phyloP scores from a whole-genome alignment of 2,113 vertebrate genomes.

The Nipponia nippon region DNA sequence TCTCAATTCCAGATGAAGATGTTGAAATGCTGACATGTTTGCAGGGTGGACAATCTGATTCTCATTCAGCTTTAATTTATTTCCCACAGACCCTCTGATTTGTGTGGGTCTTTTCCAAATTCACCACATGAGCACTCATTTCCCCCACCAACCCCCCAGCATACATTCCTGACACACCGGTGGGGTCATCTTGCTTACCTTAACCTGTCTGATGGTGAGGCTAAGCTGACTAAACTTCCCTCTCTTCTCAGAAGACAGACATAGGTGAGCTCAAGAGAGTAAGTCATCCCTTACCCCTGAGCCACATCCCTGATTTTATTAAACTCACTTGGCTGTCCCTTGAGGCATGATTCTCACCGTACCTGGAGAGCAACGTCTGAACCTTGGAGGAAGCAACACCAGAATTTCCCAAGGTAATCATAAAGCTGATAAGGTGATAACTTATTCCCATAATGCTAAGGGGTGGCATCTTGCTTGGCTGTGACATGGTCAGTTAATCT shows the following conservation, averaged over 20 bases:
- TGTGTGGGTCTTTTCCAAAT: not conserved
- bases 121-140: not conserved
- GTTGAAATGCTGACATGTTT: not conserved
- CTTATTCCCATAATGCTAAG: not conserved
- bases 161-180: not conserved
- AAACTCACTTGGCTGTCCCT: not conserved
- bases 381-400: not conserved
- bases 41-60: not conserved
- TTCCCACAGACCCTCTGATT: not conserved
- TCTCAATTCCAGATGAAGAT: not conserved
- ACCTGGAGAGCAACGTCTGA: not conserved
- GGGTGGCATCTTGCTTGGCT: not conserved
- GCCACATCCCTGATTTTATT: not conserved
- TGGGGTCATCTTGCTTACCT: not conserved
- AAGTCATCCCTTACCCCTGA: not conserved
- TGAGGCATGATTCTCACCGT: not conserved
- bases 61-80: not conserved
- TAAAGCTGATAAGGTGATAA: not conserved
- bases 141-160: not conserved
- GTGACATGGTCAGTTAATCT: not conserved
- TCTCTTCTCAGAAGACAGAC: not conserved
- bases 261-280: not conserved
- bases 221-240: not conserved
- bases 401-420: not conserved
- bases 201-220: not conserved